phyloP scores from a whole-genome alignment of 1,140 invertebrate species.

The Coenobita brevimanus region DNA sequence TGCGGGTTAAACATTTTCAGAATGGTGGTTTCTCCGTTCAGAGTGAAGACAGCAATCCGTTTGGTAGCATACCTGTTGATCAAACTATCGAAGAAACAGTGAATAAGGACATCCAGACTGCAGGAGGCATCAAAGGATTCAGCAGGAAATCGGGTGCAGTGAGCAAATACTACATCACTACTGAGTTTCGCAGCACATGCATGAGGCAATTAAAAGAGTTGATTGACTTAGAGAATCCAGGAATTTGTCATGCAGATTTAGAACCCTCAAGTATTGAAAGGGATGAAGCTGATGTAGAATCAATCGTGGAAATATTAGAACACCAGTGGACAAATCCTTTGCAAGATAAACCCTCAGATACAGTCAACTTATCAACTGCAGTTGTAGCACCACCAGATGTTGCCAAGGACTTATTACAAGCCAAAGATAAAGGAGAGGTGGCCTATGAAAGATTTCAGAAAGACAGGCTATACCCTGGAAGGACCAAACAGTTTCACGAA shows the following conservation, averaged over 20 bases:
- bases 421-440: too few relatives aligned
- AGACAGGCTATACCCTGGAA: too few relatives aligned
- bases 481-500: too few relatives aligned
- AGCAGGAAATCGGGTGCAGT: not conserved
- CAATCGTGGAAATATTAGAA: too few relatives aligned
- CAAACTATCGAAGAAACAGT: not conserved
- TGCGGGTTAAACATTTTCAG: not conserved
- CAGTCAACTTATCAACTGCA: too few relatives aligned
- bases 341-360: too few relatives aligned
- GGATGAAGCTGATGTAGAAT: too few relatives aligned
- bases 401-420: not conserved
- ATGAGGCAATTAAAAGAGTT: not conserved
- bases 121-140: not conserved
- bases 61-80: not conserved
- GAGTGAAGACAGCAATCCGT: not conserved
- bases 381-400: not conserved
- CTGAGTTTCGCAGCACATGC: not conserved
- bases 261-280: not conserved
- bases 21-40: not conserved
- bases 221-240: not conserved
- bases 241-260: not conserved
- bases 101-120: not conserved
- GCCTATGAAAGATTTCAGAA: too few relatives aligned
- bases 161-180: not conserved
- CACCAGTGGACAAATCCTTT: too few relatives aligned